Base-by-base conservation (phyloP, 2,113 vertebrate genomes). In the Mesoclemmys tuberculata region DNA sequence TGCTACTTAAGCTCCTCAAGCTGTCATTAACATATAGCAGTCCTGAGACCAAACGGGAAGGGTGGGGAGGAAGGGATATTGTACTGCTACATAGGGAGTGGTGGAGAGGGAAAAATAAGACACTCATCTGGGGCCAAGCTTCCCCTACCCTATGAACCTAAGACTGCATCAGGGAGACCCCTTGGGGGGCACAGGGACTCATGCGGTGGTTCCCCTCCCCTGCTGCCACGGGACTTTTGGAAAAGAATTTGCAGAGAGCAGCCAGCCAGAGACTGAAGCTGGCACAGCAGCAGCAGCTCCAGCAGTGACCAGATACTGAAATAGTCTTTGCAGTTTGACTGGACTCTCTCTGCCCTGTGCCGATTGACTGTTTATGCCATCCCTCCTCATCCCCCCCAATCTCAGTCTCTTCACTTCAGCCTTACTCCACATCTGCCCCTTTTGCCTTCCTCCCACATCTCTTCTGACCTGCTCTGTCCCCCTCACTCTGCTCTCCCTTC, bases 41-140 rank as follows among this genome's bases (percentile, higher is more conserved):
- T 24, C 58, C 0, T 0, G 91, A 80, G 21, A 85, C 51, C 52
- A 35, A 0, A 55, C 0, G 2, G 31, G 5, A 0, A 5, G 84
- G 92, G 13, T 0, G 2, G 81, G 26, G 86, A 71, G 77, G 83
- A 9, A 88, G 49, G 8, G 10, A 46, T 58, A 1, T 21, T 2
- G 0, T 58, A 81, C 22, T 78, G 22, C 89, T 85, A 5, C 68
- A 5, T 0, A 10, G 80, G 85, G n/a, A 27, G 22, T 68, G 31
- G 35, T 68, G 38, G 41, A 82, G 88, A 87, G 86, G 6, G 48
- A 31, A 24, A 49, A 79, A 79, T 11, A 10, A 12, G 18, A 26
- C n/a, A 44, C n/a, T 2, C 9, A 29, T 18, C 26, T 18, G 31
- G 18, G 46, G 10, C 5, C 68, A 51, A n/a, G 7, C 35, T 68